Evolutionary conservation across 2,888 invertebrate genomes (phyloP).

Genomic region (Drosophila tanythrix): DNA sequence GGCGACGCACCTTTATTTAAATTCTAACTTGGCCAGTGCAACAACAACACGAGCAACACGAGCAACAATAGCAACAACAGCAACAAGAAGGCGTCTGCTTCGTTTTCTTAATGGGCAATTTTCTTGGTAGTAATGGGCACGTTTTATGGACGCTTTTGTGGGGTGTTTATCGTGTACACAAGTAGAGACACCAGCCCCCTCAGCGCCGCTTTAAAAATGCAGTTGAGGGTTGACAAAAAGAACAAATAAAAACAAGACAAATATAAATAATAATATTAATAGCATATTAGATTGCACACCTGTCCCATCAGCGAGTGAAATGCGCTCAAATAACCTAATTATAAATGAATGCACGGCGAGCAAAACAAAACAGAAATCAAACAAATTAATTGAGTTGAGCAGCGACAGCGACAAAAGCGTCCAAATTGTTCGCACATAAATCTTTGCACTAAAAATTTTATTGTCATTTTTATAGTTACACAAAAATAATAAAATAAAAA

Average conservation of each 20-base stretch:
- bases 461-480: constrained; percentile 78
- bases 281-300: constrained; percentile 68
- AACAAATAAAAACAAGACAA: constrained; percentile 10
- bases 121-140: constrained; percentile 82
- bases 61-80: constrained; percentile 15
- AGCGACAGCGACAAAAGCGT: constrained; percentile 22
- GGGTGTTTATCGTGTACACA: constrained; percentile 81
- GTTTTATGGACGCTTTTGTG: constrained; percentile 83
- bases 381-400: constrained; percentile 54
- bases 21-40: constrained; percentile 65
- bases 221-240: constrained; percentile 46
- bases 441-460: constrained; percentile 82
- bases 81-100: constrained; percentile 61
- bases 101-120: constrained; percentile 82
- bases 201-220: constrained; percentile 26
- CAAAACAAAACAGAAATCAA: constrained; percentile 34
- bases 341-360: constrained; percentile 11
- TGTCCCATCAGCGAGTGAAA: constrained; percentile 33
- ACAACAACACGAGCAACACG: constrained; percentile 25
- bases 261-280: constrained; percentile 42
- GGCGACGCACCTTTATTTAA: constrained; percentile 82
- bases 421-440: constrained; percentile 83
- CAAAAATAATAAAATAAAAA: constrained; percentile 46
- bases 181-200: constrained; percentile 4
- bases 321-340: constrained; percentile 6